Evolutionary conservation across 1,140 invertebrate species (phyloP).

Genomic region (Aphis gossypii): DNA sequence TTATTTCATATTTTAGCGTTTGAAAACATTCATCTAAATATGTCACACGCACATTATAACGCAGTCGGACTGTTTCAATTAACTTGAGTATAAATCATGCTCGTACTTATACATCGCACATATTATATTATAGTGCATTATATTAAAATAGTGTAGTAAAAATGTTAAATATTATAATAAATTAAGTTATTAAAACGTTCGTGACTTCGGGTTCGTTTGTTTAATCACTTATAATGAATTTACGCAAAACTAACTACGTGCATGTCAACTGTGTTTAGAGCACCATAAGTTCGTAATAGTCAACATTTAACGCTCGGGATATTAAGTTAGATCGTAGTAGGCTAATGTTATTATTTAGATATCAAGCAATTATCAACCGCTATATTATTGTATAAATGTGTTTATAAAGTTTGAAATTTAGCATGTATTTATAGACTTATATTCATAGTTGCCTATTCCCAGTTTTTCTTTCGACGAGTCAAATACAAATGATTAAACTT

Average conservation of each 20-base stretch:
- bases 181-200: neutral
- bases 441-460: neutral
- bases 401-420: neutral
- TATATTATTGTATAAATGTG: neutral
- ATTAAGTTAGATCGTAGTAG: neutral
- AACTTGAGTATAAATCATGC: conserved; percentile 3
- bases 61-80: conserved; percentile 1
- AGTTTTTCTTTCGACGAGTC: neutral
- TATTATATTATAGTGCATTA: neutral
- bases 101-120: neutral
- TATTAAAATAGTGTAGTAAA: neutral
- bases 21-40: neutral
- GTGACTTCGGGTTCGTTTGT: neutral
- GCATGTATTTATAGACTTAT: neutral
- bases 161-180: neutral
- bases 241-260: neutral
- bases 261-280: neutral
- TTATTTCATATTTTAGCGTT: neutral
- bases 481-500: neutral
- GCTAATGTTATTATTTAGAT: neutral
- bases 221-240: neutral
- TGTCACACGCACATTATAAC: neutral
- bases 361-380: neutral
- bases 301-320: neutral
- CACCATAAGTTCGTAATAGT: neutral